phyloP scores from a whole-genome alignment of 2,113 vertebrate species.

The Aleadryas rufinucha region DNA sequence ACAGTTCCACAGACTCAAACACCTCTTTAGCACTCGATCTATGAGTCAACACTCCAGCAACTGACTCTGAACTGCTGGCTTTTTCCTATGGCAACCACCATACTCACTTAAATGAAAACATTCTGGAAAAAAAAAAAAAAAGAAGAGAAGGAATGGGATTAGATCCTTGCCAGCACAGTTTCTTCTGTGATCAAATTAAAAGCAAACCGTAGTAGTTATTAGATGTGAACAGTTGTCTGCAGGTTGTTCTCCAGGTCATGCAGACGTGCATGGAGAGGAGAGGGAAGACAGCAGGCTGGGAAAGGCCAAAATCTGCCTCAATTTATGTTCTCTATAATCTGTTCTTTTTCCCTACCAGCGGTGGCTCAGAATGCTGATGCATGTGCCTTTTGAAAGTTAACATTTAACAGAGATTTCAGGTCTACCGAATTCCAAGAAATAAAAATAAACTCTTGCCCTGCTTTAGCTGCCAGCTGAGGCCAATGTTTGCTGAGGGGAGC shows the following conservation, averaged over 20 bases:
- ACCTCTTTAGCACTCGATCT: slow-evolving; percentile 22
- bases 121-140: background rate
- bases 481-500: slow-evolving; percentile 34
- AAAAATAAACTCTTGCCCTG: slow-evolving; percentile 69
- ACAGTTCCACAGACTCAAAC: slow-evolving; percentile 21
- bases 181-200: background rate
- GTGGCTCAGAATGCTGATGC: slow-evolving; percentile 58
- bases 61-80: background rate
- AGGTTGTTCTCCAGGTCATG: background rate
- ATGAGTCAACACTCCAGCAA: slow-evolving; percentile 29
- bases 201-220: background rate
- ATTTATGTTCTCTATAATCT: background rate
- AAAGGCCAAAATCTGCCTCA: background rate
- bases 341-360: background rate
- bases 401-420: slow-evolving; percentile 75
- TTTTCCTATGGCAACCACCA: slow-evolving; percentile 33
- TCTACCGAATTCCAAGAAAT: slow-evolving; percentile 72
- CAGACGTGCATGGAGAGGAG: background rate
- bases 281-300: background rate
- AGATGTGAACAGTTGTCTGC: background rate
- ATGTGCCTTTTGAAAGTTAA: slow-evolving; percentile 69
- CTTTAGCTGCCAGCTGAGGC: slow-evolving; percentile 59
- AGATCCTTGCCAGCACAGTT: background rate
- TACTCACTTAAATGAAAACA: background rate
- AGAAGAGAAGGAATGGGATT: background rate